These are phyloP conservation scores for Masnerella sp. DNA, from an alignment of 2,888 invertebrate genomes.

Conservation along the genomic window DNA sequence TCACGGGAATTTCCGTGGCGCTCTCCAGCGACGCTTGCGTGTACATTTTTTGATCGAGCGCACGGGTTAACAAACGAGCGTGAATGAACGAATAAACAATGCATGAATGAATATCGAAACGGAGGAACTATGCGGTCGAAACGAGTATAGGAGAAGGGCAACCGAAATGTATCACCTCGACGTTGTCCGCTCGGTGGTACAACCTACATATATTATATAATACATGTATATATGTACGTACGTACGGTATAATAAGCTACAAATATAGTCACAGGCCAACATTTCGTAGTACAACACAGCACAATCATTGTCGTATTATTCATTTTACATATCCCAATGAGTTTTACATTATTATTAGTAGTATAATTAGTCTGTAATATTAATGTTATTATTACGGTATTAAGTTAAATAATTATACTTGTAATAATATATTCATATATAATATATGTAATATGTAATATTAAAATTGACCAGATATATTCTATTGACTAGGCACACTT, in stretches of 20 bases:
- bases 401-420: conserved; percentile 72
- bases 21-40: too few relatives aligned
- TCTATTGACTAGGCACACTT: conserved; percentile 84
- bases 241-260: conserved; percentile 71
- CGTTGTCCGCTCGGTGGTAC: conserved; percentile 66
- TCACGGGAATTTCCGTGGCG: too few relatives aligned
- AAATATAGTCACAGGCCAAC: conserved; percentile 78
- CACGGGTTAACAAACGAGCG: conserved; percentile 9
- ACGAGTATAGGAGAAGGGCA: too few relatives aligned
- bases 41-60: too few relatives aligned
- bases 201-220: conserved; percentile 72
- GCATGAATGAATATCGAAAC: too few relatives aligned
- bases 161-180: too few relatives aligned
- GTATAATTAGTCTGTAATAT: conserved; percentile 61
- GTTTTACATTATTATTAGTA: conserved; percentile 60
- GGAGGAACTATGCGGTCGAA: too few relatives aligned
- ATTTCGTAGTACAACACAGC: conserved; percentile 78
- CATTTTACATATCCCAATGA: conserved; percentile 64
- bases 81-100: not conserved
- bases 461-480: conserved; percentile 82
- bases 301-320: conserved; percentile 77
- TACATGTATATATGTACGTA: conserved; percentile 69
- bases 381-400: conserved; percentile 71
- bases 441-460: conserved; percentile 71
- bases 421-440: conserved; percentile 71